Conservation (phyloP, 2,113 vertebrate species). For the Typhlomys cinereus region DNA sequence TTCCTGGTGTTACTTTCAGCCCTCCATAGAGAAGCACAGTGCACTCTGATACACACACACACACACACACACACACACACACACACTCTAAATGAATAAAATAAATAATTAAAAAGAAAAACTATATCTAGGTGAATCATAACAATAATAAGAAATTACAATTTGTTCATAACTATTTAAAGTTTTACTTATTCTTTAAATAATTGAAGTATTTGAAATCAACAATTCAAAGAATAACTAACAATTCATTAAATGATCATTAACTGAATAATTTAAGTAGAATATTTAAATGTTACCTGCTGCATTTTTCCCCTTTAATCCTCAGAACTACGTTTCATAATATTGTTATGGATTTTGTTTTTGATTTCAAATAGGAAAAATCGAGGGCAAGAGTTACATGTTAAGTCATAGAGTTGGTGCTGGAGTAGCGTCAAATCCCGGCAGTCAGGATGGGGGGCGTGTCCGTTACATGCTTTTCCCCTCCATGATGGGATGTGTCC, state of each 20-base stretch:
- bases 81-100: too few species aligned
- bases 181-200: too few species aligned
- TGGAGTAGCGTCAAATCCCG: not conserved
- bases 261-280: not conserved
- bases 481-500: not conserved
- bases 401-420: not conserved
- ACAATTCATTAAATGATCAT: too few species aligned
- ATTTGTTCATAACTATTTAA: too few species aligned
- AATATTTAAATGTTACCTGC: not conserved
- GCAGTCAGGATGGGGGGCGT: too few species aligned
- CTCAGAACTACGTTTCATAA: not conserved
- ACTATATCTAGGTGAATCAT: not conserved
- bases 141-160: not conserved
- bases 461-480: too few species aligned
- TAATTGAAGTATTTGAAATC: too few species aligned
- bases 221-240: too few species aligned
- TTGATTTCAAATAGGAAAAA: conserved; percentile 6
- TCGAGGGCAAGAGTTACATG: not conserved
- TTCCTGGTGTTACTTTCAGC: too few species aligned
- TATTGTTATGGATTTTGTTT: not conserved
- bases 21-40: too few species aligned
- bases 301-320: not conserved
- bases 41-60: not conserved
- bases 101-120: too few species aligned
- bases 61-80: not conserved